Percentiles rank a stretch among this genome's conserved stretches.
These are phyloP conservation scores for Sebastolobus altivelis DNA, from an alignment of 2,797 vertebrate genomes.

Conservation along the genomic window DNA sequence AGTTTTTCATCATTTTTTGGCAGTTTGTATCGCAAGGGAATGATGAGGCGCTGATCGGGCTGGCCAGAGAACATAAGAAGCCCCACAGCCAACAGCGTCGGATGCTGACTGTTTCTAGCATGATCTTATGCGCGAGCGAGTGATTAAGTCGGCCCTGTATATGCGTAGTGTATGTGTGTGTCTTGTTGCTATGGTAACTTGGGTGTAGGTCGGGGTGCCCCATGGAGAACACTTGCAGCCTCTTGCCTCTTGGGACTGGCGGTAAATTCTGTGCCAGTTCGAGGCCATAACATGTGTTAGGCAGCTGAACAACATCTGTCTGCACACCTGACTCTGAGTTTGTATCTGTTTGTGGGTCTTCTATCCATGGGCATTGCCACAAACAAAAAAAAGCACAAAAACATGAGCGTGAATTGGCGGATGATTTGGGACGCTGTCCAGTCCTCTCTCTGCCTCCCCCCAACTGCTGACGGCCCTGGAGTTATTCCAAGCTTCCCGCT, in stretches of 20 bases:
- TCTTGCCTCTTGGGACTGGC: constrained; percentile 46
- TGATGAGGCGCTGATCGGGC: constrained; percentile 24
- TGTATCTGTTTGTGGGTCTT: not conserved
- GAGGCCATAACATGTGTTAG: constrained; percentile 1
- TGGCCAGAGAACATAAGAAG: constrained; percentile 22
- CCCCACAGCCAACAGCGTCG: constrained; percentile 32
- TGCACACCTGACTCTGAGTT: constrained; percentile 7
- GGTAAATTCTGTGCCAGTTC: constrained; percentile 25
- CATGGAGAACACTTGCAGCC: constrained; percentile 59
- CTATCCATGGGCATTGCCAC: not conserved
- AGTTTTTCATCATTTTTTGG: constrained; percentile 42
- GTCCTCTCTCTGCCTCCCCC: constrained; percentile 35
- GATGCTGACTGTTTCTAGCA: constrained; percentile 63
- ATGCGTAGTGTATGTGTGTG: constrained; percentile 35
- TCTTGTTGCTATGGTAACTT: constrained; percentile 72
- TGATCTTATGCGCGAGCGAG: constrained; percentile 62
- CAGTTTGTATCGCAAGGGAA: constrained; percentile 50
- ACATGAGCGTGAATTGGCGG: constrained; percentile 28
- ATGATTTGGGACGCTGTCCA: constrained; percentile 46
- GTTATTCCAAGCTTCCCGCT: constrained; percentile 67
- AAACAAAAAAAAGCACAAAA: constrained; percentile 24
- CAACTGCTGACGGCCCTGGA: constrained; percentile 58
- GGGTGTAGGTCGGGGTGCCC: constrained; percentile 65
- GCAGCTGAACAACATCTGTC: constrained; percentile 50
- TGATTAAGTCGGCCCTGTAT: constrained; percentile 59